phyloP scores from a whole-genome alignment of 2,797 vertebrate species.

The Cephalopachus bancanus region DNA sequence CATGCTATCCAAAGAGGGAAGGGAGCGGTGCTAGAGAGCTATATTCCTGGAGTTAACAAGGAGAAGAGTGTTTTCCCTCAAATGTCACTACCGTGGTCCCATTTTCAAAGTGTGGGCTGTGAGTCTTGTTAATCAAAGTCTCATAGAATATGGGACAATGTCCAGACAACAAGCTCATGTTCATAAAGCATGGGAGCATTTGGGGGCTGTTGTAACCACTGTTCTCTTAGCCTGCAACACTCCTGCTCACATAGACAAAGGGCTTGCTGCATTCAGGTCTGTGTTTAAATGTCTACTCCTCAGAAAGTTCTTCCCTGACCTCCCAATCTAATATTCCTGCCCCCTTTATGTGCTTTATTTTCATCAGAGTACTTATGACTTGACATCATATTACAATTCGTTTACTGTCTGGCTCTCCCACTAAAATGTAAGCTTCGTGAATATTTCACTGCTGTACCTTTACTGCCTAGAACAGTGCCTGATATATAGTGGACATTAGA shows the following conservation, averaged over 20 bases:
- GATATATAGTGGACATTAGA: background rate
- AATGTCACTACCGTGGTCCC: too few species aligned
- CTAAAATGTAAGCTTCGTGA: background rate
- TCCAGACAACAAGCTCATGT: background rate
- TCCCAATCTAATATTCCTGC: background rate
- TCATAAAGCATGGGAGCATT: background rate
- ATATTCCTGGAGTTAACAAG: too few species aligned
- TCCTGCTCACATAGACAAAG: background rate
- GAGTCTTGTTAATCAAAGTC: background rate
- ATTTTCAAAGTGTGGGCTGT: background rate
- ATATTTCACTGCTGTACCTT: background rate
- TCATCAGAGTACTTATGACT: background rate
- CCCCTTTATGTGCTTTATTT: background rate
- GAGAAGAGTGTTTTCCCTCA: background rate
- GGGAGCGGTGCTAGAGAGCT: background rate
- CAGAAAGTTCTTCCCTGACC: background rate
- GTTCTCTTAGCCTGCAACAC: background rate
- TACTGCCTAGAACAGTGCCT: background rate
- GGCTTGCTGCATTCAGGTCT: background rate
- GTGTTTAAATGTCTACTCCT: background rate
- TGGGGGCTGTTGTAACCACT: fast-evolving
- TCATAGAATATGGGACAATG: background rate
- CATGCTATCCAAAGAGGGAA: background rate
- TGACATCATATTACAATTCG: background rate
- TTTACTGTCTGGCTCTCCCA: background rate